Percentiles rank a stretch among this genome's conserved stretches.
phyloP scores from a whole-genome alignment of 2,888 invertebrate species.

The Subacronicta megacephala region DNA sequence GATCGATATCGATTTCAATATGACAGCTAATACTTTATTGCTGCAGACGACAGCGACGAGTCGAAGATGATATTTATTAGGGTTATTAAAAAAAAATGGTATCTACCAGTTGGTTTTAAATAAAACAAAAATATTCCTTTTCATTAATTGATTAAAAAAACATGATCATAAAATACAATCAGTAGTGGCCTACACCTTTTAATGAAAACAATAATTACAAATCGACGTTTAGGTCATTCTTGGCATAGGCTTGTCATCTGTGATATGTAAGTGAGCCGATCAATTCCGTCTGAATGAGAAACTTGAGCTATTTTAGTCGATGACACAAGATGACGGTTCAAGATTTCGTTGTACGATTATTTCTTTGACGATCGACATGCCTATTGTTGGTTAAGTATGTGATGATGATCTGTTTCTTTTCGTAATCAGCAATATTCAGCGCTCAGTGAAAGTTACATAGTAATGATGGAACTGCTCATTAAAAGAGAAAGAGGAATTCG shows the following conservation, averaged over 20 bases:
- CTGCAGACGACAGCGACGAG: too few relatives aligned
- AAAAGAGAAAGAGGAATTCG: too few relatives aligned
- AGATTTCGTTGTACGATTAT: constrained; percentile 31
- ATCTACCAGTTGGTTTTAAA: too few relatives aligned
- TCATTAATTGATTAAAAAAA: too few relatives aligned
- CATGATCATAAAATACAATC: constrained; percentile 1
- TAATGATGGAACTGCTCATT: too few relatives aligned
- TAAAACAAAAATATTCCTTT: background rate
- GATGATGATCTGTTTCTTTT: too few relatives aligned
- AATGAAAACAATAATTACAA: constrained; percentile 21
- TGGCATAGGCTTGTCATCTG: constrained; percentile 9
- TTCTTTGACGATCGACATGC: constrained; percentile 33
- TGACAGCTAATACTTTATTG: too few relatives aligned
- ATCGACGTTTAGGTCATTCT: constrained; percentile 7
- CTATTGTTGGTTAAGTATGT: constrained; percentile 42
- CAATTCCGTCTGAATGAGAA: constrained; percentile 22
- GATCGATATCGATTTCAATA: too few relatives aligned
- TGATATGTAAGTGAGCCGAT: constrained; percentile 18
- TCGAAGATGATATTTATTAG: too few relatives aligned
- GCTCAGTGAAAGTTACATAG: too few relatives aligned
- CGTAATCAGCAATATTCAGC: too few relatives aligned
- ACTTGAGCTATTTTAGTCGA: constrained; percentile 47
- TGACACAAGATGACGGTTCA: constrained; percentile 35
- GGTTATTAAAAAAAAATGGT: too few relatives aligned
- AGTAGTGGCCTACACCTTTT: background rate